Conservation (phyloP, 2,113 vertebrate genomes). For the Centropus unirufus region DNA sequence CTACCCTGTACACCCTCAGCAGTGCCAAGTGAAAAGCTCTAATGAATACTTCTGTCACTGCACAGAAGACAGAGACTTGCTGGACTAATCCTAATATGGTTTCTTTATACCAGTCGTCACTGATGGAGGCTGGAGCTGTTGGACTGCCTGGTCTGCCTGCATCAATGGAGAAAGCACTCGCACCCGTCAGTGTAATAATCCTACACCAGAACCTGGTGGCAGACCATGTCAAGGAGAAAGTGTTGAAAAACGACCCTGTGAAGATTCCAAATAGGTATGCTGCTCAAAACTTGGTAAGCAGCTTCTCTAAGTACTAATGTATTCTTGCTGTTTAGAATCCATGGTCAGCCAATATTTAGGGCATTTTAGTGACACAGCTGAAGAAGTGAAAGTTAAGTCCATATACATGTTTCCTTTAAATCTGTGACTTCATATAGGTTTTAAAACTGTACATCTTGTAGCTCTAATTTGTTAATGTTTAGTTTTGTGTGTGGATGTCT, state of each 20-base stretch:
- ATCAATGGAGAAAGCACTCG: conserved; percentile 50
- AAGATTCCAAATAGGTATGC: not conserved
- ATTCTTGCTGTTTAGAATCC: not conserved
- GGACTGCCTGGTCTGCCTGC: conserved; percentile 77
- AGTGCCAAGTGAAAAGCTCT: not conserved
- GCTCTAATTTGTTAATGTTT: not conserved
- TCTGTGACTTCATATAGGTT: not conserved
- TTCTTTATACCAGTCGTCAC: not conserved
- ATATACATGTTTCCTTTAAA: not conserved
- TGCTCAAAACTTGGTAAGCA: conserved; percentile 8
- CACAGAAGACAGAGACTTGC: not conserved
- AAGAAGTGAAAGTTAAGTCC: not conserved
- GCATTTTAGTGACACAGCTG: not conserved
- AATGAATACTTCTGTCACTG: not conserved
- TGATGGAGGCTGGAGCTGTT: conserved; percentile 83
- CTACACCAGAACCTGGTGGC: not conserved
- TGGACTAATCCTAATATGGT: not conserved
- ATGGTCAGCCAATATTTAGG: not conserved
- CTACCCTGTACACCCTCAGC: not conserved
- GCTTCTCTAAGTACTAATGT: not conserved
- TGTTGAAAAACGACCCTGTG: conserved; percentile 67
- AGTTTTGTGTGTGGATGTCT: not conserved
- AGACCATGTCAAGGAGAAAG: conserved; percentile 74
- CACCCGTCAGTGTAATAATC: conserved; percentile 76
- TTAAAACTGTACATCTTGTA: not conserved